These are phyloP conservation scores for Nephila pilipes DNA, from an alignment of 1,140 invertebrate genomes.

Conservation along the genomic window DNA sequence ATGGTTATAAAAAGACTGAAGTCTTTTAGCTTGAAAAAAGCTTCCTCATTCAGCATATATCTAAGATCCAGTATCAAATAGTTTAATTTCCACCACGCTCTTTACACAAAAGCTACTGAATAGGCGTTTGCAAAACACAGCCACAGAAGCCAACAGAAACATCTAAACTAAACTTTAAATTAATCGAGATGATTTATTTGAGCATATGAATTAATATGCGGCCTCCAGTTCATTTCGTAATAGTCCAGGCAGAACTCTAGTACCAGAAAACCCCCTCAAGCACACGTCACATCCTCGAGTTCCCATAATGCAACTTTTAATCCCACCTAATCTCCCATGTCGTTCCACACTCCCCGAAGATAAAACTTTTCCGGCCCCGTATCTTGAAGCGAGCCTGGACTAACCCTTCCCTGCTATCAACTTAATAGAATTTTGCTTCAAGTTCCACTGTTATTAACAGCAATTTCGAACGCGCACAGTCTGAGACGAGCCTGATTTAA, in stretches of 20 bases:
- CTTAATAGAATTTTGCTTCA: slow-evolving; percentile 34
- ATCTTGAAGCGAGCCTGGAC: neutral
- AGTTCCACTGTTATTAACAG: slow-evolving; percentile 39
- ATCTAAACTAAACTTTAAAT: neutral
- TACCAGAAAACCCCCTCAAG: neutral
- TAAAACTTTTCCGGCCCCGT: slow-evolving; percentile 14
- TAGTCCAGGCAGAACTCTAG: neutral
- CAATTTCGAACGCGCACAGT: neutral
- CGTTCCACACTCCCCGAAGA: slow-evolving; percentile 19
- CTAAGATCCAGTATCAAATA: too few relatives aligned
- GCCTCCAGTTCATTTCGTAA: neutral
- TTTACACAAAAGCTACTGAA: neutral
- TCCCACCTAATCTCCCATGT: slow-evolving; percentile 21
- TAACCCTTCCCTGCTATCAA: neutral
- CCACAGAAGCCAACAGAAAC: neutral
- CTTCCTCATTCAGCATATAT: too few relatives aligned
- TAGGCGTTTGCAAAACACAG: neutral
- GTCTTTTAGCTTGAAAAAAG: too few relatives aligned
- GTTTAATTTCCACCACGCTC: too few relatives aligned
- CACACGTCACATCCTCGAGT: neutral
- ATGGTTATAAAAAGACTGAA: too few relatives aligned
- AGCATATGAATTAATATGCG: neutral
- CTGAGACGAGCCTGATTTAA: slow-evolving; percentile 23
- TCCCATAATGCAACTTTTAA: neutral
- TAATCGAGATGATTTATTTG: neutral